phyloP scores from a whole-genome alignment of 2,113 vertebrate genomes.

The Catharus fuscescens region DNA sequence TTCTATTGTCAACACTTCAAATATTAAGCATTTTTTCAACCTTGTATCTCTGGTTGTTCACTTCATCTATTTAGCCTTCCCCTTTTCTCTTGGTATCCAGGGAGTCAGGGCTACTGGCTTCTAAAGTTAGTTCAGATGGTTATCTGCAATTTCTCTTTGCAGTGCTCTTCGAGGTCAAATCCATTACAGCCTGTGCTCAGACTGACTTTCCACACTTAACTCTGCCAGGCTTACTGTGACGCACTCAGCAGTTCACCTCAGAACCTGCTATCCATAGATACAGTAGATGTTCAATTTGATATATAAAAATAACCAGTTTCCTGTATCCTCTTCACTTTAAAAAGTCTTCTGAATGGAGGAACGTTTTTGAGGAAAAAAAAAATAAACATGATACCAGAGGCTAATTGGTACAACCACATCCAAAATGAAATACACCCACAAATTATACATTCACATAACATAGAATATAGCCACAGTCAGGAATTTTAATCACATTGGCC shows the following conservation, averaged over 20 bases:
- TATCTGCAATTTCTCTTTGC: conserved; percentile 79
- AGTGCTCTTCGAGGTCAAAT: conserved; percentile 77
- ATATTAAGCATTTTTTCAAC: conserved; percentile 49
- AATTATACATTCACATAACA: not conserved
- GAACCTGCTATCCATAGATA: conserved; percentile 68
- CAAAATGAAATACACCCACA: not conserved
- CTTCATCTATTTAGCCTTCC: conserved; percentile 39
- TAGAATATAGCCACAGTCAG: not conserved
- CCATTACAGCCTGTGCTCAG: conserved; percentile 75
- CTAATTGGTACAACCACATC: not conserved
- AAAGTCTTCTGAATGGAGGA: not conserved
- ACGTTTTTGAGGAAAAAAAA: not conserved
- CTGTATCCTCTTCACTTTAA: not conserved
- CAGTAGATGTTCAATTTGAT: conserved; percentile 60
- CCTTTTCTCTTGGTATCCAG: conserved; percentile 51
- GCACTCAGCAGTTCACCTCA: conserved; percentile 66
- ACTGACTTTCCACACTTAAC: conserved; percentile 77
- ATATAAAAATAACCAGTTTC: conserved; percentile 24
- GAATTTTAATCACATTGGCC: not conserved
- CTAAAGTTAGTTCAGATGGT: conserved; percentile 77
- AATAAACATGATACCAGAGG: not conserved
- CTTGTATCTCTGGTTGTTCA: conserved; percentile 45
- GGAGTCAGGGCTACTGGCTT: conserved; percentile 69
- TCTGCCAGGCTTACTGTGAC: conserved; percentile 61
- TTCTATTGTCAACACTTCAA: conserved; percentile 28